These are phyloP conservation scores for Acanthisitta chloris DNA, from an alignment of 2,113 vertebrate genomes.

Conservation along the genomic window DNA sequence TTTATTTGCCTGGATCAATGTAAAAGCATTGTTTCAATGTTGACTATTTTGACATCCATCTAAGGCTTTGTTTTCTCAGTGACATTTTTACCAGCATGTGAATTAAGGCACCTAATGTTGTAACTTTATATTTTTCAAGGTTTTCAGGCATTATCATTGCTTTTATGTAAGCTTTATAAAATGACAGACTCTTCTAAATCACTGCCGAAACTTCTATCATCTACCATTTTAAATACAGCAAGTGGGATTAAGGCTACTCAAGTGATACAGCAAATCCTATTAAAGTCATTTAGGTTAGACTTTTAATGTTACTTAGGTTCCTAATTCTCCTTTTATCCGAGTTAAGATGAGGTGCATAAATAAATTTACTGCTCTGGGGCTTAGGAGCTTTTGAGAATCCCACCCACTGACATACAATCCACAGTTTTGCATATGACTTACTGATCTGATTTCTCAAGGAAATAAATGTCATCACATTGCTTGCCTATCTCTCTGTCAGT, in stretches of 20 bases:
- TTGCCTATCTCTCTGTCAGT: not conserved
- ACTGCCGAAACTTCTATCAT: not conserved
- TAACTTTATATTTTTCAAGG: not conserved
- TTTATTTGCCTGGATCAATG: not conserved
- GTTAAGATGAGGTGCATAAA: not conserved
- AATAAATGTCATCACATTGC: not conserved
- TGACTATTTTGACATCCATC: not conserved
- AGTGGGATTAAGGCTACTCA: not conserved
- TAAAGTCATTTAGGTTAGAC: not conserved
- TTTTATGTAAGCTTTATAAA: not conserved
- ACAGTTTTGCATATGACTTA: not conserved
- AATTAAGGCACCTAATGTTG: not conserved
- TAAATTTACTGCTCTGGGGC: not conserved
- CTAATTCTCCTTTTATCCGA: not conserved
- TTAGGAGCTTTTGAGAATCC: not conserved
- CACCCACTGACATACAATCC: not conserved
- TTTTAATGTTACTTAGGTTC: not conserved
- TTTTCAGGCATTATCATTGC: not conserved
- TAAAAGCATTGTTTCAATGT: not conserved
- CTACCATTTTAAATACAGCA: not conserved
- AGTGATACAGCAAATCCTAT: conserved; percentile 8
- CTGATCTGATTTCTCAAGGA: not conserved
- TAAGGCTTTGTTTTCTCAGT: not conserved
- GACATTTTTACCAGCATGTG: not conserved
- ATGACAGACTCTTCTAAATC: not conserved